phyloP scores from a whole-genome alignment of 2,888 invertebrate genomes.

The Tanytarsus gracilentus region DNA sequence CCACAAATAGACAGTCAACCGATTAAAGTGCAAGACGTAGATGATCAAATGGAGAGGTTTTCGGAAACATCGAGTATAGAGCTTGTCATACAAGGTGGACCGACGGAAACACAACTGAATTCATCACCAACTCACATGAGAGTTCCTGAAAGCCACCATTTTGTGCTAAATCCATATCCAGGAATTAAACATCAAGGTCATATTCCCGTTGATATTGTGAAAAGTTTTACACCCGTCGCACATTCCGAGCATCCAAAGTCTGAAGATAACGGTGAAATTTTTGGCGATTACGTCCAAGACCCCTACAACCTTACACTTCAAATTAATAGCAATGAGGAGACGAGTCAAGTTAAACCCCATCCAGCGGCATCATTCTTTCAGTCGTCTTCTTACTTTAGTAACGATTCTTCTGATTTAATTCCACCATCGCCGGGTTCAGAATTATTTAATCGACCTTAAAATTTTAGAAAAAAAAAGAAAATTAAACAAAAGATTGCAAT shows the following conservation, averaged over 20 bases:
- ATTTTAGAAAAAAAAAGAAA: too few relatives aligned
- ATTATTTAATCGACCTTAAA: slow-evolving; percentile 46
- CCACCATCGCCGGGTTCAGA: slow-evolving; percentile 57
- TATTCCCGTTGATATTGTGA: slow-evolving; percentile 38
- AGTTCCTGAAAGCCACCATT: slow-evolving; percentile 37
- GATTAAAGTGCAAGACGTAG: neutral
- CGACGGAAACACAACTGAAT: slow-evolving; percentile 33
- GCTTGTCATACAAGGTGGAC: slow-evolving; percentile 14
- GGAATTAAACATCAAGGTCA: slow-evolving; percentile 33
- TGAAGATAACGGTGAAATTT: slow-evolving; percentile 37
- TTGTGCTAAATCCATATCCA: slow-evolving; percentile 39
- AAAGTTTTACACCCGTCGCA: slow-evolving; percentile 40
- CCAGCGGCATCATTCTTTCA: slow-evolving; percentile 45
- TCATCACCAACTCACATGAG: neutral
- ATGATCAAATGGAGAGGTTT: slow-evolving; percentile 23
- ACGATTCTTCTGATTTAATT: slow-evolving; percentile 45
- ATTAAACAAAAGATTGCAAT: neutral
- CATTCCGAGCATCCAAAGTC: slow-evolving; percentile 31
- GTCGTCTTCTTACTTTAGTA: slow-evolving; percentile 57
- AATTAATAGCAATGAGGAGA: slow-evolving; percentile 40
- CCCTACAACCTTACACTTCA: slow-evolving; percentile 43
- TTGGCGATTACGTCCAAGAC: slow-evolving; percentile 41
- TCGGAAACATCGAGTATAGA: slow-evolving; percentile 19
- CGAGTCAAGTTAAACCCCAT: slow-evolving; percentile 30
- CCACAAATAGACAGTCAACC: neutral